Evolutionary conservation across 1,140 invertebrate species (phyloP).

Genomic region (Mactra quadrangularis): DNA sequence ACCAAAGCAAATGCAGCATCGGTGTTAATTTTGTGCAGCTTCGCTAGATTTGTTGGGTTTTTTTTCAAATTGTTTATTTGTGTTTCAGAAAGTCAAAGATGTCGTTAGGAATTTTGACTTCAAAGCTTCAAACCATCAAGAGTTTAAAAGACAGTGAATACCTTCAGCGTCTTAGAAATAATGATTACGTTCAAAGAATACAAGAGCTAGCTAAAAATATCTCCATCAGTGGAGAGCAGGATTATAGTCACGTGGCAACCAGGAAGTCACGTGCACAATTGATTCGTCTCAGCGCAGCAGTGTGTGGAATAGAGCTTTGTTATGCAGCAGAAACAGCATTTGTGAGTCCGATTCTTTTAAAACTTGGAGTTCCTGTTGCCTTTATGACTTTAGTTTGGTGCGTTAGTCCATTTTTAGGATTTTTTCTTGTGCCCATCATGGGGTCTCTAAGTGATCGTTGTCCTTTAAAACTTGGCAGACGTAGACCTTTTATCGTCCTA

Average conservation of each 20-base stretch:
- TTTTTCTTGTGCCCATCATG: slow-evolving; percentile 95
- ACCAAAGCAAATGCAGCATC: too few relatives aligned
- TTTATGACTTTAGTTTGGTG: slow-evolving; percentile 98
- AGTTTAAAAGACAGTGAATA: slow-evolving; percentile 70
- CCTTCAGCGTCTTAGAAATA: slow-evolving; percentile 69
- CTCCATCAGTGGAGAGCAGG: slow-evolving; percentile 37
- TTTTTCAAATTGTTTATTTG: too few relatives aligned
- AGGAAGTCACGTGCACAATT: slow-evolving; percentile 92
- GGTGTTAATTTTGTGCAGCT: too few relatives aligned
- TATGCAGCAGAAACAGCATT: slow-evolving; percentile 99
- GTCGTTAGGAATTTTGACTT: slow-evolving; percentile 77
- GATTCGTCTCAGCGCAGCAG: slow-evolving; percentile 94
- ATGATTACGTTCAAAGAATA: slow-evolving; percentile 58
- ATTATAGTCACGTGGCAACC: slow-evolving; percentile 59
- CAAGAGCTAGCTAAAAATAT: slow-evolving; percentile 58
- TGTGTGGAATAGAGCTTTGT: slow-evolving; percentile 98
- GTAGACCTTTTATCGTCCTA: slow-evolving; percentile 95
- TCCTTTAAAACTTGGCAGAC: slow-evolving; percentile 90
- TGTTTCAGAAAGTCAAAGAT: slow-evolving; percentile 50
- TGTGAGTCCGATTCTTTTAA: slow-evolving; percentile 96
- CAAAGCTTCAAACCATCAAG: slow-evolving; percentile 73
- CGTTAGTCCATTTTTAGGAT: slow-evolving; percentile 89
- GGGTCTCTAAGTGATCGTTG: slow-evolving; percentile 97
- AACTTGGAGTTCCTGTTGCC: slow-evolving; percentile 95
- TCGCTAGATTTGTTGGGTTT: too few relatives aligned